These are phyloP conservation scores for Cottoperca gobio DNA, from an alignment of 2,797 vertebrate species.

Conservation along the genomic window DNA sequence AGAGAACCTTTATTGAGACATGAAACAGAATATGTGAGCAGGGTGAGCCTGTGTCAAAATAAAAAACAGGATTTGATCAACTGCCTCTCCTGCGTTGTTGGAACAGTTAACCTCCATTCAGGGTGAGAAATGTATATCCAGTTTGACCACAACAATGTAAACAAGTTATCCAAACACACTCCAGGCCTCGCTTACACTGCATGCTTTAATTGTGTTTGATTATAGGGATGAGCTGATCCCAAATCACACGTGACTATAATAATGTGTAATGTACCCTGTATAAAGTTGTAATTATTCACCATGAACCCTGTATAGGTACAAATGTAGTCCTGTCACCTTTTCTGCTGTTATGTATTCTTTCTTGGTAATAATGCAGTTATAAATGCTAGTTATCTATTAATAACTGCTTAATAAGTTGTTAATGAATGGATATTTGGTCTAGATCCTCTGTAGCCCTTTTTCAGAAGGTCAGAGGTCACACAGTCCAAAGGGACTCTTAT, in stretches of 20 bases:
- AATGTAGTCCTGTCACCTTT: not conserved
- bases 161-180: not conserved
- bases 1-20: not conserved
- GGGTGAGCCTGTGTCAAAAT: too few relatives aligned
- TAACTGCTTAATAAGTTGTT: not conserved
- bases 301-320: not conserved
- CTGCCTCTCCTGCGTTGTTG: not conserved
- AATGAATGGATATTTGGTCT: not conserved
- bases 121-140: not conserved
- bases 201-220: not conserved
- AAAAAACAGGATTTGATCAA: not conserved
- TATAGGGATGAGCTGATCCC: not conserved
- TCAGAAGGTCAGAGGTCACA: constrained; percentile 9
- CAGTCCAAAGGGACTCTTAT: not conserved
- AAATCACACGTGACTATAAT: not conserved
- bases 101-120: not conserved
- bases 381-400: not conserved
- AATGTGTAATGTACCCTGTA: not conserved
- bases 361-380: not conserved
- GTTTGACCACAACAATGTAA: not conserved
- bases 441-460: not conserved
- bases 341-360: not conserved
- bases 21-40: not conserved
- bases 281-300: not conserved
- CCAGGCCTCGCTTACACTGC: not conserved